These are phyloP conservation scores for Ormyrus nitidulus DNA, from an alignment of 2,888 invertebrate genomes.

Conservation along the genomic window DNA sequence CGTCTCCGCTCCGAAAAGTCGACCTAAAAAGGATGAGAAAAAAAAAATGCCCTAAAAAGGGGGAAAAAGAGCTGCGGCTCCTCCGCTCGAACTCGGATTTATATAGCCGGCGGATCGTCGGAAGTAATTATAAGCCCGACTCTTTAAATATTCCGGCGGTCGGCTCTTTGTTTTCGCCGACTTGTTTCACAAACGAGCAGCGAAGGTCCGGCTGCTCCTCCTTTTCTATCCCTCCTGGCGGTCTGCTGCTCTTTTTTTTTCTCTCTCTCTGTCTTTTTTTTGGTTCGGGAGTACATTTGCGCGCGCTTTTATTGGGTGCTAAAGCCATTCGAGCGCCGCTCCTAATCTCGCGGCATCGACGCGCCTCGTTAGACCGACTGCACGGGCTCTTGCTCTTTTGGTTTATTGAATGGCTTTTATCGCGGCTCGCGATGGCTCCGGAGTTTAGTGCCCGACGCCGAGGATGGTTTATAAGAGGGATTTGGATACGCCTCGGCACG, in stretches of 20 bases:
- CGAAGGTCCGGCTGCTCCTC: slow-evolving; percentile 65
- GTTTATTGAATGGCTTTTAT: slow-evolving; percentile 57
- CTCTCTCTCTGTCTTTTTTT: slow-evolving; percentile 15
- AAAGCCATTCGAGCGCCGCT: slow-evolving; percentile 66
- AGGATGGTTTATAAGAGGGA: slow-evolving; percentile 43
- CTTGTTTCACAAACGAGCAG: slow-evolving; percentile 74
- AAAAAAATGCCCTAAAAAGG: slow-evolving; percentile 41
- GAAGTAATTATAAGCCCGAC: slow-evolving; percentile 72
- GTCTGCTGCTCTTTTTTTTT: slow-evolving; percentile 12
- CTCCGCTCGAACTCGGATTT: slow-evolving; percentile 48
- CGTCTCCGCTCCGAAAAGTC: slow-evolving; percentile 23
- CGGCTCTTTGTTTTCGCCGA: slow-evolving; percentile 70
- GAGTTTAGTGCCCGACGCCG: slow-evolving; percentile 2
- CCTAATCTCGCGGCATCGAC: slow-evolving; percentile 42
- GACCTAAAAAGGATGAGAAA: slow-evolving; percentile 28
- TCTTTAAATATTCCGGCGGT: slow-evolving; percentile 64
- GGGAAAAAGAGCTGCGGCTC: slow-evolving; percentile 6
- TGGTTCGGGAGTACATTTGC: slow-evolving; percentile 53
- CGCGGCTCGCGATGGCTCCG: slow-evolving; percentile 15
- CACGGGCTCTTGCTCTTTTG: slow-evolving; percentile 47
- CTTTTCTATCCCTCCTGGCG: neutral
- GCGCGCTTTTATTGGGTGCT: slow-evolving; percentile 69
- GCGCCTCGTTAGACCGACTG: slow-evolving; percentile 59
- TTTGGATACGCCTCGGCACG: slow-evolving; percentile 58
- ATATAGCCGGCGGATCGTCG: slow-evolving; percentile 60